Conservation (phyloP, 2,113 vertebrate genomes). For the Pteruthius melanotis region DNA sequence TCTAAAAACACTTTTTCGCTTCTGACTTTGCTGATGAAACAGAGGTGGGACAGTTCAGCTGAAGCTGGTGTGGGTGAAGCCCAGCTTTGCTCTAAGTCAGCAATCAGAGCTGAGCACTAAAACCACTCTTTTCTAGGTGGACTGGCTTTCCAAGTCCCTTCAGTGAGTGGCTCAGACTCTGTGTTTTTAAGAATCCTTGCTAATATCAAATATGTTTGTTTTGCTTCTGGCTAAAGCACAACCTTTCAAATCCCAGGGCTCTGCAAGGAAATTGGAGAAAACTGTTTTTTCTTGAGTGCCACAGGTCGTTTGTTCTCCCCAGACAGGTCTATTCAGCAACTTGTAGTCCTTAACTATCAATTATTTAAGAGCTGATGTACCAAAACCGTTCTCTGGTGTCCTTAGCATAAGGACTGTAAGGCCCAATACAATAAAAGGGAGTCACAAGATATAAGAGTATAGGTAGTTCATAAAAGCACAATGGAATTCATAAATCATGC, state of each 20-base stretch:
- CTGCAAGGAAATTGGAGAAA: constrained; percentile 21
- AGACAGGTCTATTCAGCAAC: constrained; percentile 22
- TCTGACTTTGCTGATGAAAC: not conserved
- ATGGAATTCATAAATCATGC: constrained; percentile 55
- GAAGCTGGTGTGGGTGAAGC: not conserved
- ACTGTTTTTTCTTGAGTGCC: not conserved
- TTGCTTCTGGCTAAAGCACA: not conserved
- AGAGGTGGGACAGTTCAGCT: not conserved
- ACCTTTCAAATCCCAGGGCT: not conserved
- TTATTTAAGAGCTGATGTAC: constrained; percentile 39
- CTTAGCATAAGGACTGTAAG: constrained; percentile 8
- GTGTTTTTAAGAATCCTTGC: not conserved
- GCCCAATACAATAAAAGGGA: constrained; percentile 38
- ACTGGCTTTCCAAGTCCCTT: not conserved
- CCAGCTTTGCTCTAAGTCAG: not conserved
- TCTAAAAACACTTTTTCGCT: rapidly evolving
- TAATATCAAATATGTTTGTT: constrained; percentile 12
- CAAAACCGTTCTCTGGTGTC: constrained; percentile 16
- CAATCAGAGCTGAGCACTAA: not conserved
- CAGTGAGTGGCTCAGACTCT: not conserved
- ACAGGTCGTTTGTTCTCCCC: constrained; percentile 10
- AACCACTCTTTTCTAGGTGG: not conserved
- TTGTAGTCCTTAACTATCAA: constrained; percentile 45
- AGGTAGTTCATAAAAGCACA: constrained; percentile 52
- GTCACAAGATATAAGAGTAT: not conserved